Evolutionary conservation across 2,888 invertebrate genomes (phyloP).

Genomic region (Lasioglossum calceatum): DNA sequence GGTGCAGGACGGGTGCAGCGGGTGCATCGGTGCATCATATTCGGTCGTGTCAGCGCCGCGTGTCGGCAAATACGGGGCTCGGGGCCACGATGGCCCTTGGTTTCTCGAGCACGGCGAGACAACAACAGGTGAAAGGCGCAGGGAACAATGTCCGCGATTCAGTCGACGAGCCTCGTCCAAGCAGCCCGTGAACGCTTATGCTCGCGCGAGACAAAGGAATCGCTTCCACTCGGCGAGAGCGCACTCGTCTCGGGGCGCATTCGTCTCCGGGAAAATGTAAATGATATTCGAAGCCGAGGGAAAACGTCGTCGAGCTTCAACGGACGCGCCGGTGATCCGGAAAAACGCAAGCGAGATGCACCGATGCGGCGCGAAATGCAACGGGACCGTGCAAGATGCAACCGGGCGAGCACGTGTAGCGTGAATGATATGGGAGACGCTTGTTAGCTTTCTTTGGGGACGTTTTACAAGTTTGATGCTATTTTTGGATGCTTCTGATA

Average conservation of each 20-base stretch:
- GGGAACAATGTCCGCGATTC: constrained; percentile 41
- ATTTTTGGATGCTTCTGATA: no score
- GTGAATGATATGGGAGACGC: no score
- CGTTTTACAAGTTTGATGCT: no score
- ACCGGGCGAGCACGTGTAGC: no score
- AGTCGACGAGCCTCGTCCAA: constrained; percentile 28
- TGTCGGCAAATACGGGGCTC: neutral
- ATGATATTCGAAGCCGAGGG: neutral
- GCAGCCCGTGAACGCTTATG: constrained; percentile 1
- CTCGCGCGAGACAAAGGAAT: constrained; percentile 49
- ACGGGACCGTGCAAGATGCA: no score
- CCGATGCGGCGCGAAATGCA: no score
- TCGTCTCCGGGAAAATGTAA: constrained; percentile 12
- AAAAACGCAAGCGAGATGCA: no score
- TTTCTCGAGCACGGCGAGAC: neutral
- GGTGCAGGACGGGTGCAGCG: neutral
- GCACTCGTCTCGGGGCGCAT: constrained; percentile 15
- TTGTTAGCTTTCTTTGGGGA: no score
- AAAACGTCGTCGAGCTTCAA: neutral
- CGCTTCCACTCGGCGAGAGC: constrained; percentile 35
- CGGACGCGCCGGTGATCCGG: no score
- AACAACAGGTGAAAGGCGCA: constrained; percentile 32
- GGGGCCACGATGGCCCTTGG: constrained; percentile 3
- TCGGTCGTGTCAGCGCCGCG: neutral
- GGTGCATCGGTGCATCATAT: neutral